These are phyloP conservation scores for Podarcis raffonei DNA, from an alignment of 2,113 vertebrate genomes.

Conservation along the genomic window DNA sequence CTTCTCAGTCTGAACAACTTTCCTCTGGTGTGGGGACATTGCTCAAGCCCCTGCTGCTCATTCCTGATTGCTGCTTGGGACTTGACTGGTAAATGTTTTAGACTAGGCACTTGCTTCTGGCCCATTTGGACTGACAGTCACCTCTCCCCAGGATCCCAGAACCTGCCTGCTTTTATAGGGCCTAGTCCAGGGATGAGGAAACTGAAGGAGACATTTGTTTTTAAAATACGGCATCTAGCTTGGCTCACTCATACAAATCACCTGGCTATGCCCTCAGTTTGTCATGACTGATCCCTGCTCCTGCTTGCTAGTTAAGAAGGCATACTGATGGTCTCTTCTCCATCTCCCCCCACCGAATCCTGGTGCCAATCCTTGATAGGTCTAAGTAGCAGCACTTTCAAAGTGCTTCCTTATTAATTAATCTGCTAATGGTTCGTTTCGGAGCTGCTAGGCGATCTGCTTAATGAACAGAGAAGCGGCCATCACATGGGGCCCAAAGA, in stretches of 20 bases:
- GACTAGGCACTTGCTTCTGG: background rate
- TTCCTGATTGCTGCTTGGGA: background rate
- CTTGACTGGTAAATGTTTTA: background rate
- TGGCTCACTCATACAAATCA: background rate
- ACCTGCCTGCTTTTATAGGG: background rate
- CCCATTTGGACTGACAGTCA: background rate
- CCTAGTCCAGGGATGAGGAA: no score
- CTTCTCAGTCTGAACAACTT: background rate
- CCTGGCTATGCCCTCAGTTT: background rate
- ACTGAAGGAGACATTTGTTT: no score
- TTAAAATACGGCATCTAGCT: background rate
- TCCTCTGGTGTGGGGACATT: background rate
- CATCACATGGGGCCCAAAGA: background rate
- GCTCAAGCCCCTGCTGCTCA: no score
- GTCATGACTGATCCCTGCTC: background rate
- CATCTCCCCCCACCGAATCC: background rate
- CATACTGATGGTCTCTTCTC: fast-evolving
- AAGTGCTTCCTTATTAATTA: background rate
- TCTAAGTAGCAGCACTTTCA: background rate
- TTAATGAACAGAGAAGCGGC: background rate
- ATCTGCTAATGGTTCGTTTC: background rate
- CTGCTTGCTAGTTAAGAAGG: background rate
- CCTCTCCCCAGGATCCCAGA: no score
- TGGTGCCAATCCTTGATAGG: background rate
- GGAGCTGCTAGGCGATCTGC: background rate